These are phyloP conservation scores for Pleuronectes platessa DNA, from an alignment of 2,113 vertebrate species.

Conservation along the genomic window DNA sequence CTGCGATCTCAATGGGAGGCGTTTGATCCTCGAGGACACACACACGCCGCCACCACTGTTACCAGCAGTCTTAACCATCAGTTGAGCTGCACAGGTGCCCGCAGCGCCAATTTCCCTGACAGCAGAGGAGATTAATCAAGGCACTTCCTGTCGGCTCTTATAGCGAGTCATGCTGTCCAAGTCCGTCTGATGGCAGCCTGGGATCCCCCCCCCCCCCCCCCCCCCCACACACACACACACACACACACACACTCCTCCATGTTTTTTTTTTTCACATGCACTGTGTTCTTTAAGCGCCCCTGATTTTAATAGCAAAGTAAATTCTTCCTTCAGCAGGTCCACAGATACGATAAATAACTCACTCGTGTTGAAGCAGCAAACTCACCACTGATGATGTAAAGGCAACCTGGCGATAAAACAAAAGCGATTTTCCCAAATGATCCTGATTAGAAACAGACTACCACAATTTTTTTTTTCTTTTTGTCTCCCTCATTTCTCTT, in stretches of 20 bases:
- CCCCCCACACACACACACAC: no score
- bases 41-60: constrained; percentile 7
- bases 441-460: neutral
- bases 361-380: neutral
- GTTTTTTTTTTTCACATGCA: neutral
- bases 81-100: constrained; percentile 39
- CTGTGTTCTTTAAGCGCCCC: no score
- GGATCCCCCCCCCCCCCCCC: neutral
- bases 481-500: constrained; percentile 1
- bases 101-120: constrained; percentile 38
- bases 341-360: neutral
- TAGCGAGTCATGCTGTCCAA: constrained; percentile 31
- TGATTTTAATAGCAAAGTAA: no score
- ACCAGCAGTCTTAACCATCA: constrained; percentile 29
- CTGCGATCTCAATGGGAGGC: constrained; percentile 1
- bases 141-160: constrained; percentile 49
- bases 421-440: constrained; percentile 16
- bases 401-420: neutral
- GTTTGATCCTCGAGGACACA: constrained; percentile 4
- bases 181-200: constrained; percentile 10
- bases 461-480: constrained; percentile 1
- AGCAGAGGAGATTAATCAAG: constrained; percentile 57
- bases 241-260: no score
- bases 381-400: neutral
- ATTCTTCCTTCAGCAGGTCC: no score